phyloP scores from a whole-genome alignment of 2,797 vertebrate species.

The Melanotaenia boesemani region DNA sequence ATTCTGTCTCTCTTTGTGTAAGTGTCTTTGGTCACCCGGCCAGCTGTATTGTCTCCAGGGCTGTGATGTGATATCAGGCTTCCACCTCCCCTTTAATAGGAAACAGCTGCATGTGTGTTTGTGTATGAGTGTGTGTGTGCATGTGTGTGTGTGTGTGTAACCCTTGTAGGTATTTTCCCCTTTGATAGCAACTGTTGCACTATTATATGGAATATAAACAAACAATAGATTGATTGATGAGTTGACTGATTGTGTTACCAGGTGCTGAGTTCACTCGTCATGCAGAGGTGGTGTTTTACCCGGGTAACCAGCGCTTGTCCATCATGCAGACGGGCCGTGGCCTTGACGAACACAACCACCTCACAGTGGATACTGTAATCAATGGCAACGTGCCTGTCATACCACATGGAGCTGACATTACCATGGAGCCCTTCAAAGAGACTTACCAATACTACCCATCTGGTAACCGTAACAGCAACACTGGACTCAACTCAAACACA shows the following conservation, averaged over 20 bases:
- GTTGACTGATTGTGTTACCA: constrained; percentile 51
- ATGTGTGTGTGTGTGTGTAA: constrained; percentile 31
- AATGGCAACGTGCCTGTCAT: constrained; percentile 88
- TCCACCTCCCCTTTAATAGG: constrained; percentile 70
- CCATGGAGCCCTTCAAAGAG: constrained; percentile 90
- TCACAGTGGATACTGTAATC: constrained; percentile 87
- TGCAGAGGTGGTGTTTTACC: constrained; percentile 89
- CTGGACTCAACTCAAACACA: neutral
- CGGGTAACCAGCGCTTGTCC: constrained; percentile 86
- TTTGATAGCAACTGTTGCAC: constrained; percentile 18
- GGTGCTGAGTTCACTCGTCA: constrained; percentile 90
- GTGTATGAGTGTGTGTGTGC: constrained; percentile 30
- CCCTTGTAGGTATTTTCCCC: constrained; percentile 26
- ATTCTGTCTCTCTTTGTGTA: constrained; percentile 19
- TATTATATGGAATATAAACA: constrained; percentile 16
- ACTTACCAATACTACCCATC: constrained; percentile 91
- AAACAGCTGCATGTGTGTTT: constrained; percentile 71
- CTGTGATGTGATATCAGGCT: constrained; percentile 65
- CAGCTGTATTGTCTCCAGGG: constrained; percentile 76
- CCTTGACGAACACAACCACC: constrained; percentile 90
- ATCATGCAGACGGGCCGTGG: constrained; percentile 89
- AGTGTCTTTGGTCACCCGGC: constrained; percentile 49
- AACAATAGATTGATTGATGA: neutral
- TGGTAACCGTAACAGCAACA: constrained; percentile 74
- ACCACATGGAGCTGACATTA: constrained; percentile 82